Percentiles rank a stretch among this genome's conserved stretches.
Conservation (phyloP, 2,888 invertebrate species). For the Brassicogethes aeneus region DNA sequence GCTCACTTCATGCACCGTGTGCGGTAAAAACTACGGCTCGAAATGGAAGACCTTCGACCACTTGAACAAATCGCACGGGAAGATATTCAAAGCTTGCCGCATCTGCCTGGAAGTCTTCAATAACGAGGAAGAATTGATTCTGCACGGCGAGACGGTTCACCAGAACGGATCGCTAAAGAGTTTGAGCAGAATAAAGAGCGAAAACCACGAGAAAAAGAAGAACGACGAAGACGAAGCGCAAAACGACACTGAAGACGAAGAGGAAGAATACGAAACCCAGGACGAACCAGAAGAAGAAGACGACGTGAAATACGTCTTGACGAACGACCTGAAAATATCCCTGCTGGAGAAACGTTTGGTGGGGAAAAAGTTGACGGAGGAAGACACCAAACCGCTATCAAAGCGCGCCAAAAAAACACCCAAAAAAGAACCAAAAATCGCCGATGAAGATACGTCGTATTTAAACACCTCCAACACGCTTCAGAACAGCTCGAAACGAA, state of each 20-base stretch:
- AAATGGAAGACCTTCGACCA: constrained; percentile 53
- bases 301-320: constrained; percentile 13
- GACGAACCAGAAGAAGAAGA: constrained; percentile 17
- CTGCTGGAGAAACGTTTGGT: constrained; percentile 34
- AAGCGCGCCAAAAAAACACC: constrained; percentile 5
- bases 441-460: constrained; percentile 3
- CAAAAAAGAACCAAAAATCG: background rate
- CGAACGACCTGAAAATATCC: constrained; percentile 25
- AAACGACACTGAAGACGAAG: constrained; percentile 15
- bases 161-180: constrained; percentile 12
- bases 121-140: constrained; percentile 42
- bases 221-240: constrained; percentile 9
- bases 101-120: constrained; percentile 51
- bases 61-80: constrained; percentile 49
- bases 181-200: constrained; percentile 10
- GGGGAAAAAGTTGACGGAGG: constrained; percentile 22
- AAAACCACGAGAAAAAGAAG: constrained; percentile 9
- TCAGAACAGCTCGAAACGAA: constrained; percentile 38
- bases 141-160: constrained; percentile 42
- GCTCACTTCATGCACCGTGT: constrained; percentile 48
- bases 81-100: constrained; percentile 49
- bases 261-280: constrained; percentile 12
- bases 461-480: constrained; percentile 15
- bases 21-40: constrained; percentile 51
- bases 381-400: constrained; percentile 8